Evolutionary conservation across 2,797 vertebrate genomes (phyloP).

Genomic region (Falco peregrinus): DNA sequence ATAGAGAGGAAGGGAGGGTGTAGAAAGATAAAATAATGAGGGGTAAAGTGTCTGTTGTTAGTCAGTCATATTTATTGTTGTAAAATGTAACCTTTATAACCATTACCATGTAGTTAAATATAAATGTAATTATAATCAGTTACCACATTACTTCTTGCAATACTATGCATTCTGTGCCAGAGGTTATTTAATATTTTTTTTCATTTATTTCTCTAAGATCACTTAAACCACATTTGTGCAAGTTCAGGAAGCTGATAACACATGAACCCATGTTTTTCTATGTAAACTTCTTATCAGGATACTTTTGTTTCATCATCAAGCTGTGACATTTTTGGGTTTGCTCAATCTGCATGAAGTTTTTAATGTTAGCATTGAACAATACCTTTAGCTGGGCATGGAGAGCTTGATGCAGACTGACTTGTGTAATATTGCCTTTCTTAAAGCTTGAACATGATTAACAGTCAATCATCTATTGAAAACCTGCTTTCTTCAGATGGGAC

Average conservation of each 20-base stretch:
- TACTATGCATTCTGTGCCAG: not conserved
- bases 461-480: conserved; percentile 31
- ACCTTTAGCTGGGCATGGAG: not conserved
- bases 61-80: not conserved
- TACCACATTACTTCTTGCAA: conserved; percentile 1
- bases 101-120: conserved; percentile 43
- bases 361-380: not conserved
- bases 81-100: conserved; percentile 41
- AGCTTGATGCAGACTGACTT: not conserved
- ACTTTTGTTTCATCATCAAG: conserved; percentile 17
- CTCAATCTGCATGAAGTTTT: conserved; percentile 4
- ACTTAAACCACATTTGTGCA: not conserved
- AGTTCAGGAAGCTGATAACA: not conserved
- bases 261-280: not conserved
- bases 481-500: conserved; percentile 24
- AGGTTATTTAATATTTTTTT: not conserved
- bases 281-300: not conserved
- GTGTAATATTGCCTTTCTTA: conserved; percentile 32
- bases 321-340: conserved; percentile 5
- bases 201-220: conserved; percentile 1
- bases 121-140: conserved; percentile 36
- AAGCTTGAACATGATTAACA: conserved; percentile 22
- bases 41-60: not conserved
- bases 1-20: not conserved
- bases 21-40: not conserved